Base-by-base conservation (phyloP, 2,797 vertebrate genomes). In the Takifugu ocellatus region DNA sequence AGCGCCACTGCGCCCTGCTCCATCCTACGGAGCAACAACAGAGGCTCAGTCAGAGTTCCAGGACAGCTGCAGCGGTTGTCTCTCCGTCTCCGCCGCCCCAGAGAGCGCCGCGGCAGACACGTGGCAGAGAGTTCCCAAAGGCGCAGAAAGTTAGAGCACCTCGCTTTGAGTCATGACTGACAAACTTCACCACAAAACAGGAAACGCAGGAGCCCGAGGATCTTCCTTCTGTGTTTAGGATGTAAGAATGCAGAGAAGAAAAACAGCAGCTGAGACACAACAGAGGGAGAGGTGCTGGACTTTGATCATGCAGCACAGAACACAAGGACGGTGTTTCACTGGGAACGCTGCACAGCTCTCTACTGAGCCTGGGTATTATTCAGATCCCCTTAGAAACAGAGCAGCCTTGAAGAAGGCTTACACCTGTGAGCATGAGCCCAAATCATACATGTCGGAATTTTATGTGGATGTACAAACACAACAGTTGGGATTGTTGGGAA, bases 181-280 rank as follows among this genome's bases (percentile, higher is more conserved):
- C 53, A 55, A 72, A 51, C 27, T 72, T 53, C 67, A 72, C 62
- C 60, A 62, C 56, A 78, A 60, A 53, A 17, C 44, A 26, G 58
- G 62, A 59, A 75, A 58, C 50, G 29, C 59, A 56, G 29, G 15
- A 44, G 45, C 65, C 66, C 51, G 61, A 63, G 59, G 56, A 61
- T 61, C 24, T 44, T 39, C 36, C 36, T 33, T 42, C 27, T 46
- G n/a, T 66, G 46, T 72, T 63, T 17, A 52, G 29, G 59, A 50
- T 51, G 56, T 25, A 43, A 67, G 56, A 49, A 51, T 66, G 53
- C 54, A 51, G 49, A 50, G n/a, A 66, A 47, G 56, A 57, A 72
- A 68, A 64, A 24, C 52, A 46, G 25, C 56, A 49, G 24, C 54
- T 36, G 25, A 75, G 58, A 54, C 33, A 27, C 52, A 60, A 50